These are phyloP conservation scores for Meghimatium bilineatum DNA, from an alignment of 2,888 invertebrate genomes.

Conservation along the genomic window DNA sequence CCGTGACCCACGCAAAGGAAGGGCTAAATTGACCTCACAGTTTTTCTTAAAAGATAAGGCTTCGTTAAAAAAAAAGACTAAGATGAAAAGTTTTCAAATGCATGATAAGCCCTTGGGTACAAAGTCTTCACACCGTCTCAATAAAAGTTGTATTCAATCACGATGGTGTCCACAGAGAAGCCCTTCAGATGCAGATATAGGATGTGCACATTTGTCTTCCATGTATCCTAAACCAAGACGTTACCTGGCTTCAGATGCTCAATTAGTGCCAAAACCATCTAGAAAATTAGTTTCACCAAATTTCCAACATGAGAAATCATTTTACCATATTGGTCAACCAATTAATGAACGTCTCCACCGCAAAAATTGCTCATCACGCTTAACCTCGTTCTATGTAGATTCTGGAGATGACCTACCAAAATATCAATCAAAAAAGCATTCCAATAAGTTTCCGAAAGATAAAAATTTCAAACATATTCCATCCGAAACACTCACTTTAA, in stretches of 20 bases:
- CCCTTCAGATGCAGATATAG: too few relatives aligned
- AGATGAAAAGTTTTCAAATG: background rate
- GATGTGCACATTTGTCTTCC: background rate
- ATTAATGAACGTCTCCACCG: background rate
- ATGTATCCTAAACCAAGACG: background rate
- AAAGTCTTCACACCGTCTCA: background rate
- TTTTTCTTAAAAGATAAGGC: background rate
- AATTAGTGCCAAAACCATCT: background rate
- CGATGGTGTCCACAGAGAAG: background rate
- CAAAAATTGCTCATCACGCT: background rate
- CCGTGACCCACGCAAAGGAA: background rate
- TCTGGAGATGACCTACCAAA: background rate
- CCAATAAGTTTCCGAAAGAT: background rate
- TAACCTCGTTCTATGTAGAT: background rate
- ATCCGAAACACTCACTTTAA: background rate
- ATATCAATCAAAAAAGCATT: background rate
- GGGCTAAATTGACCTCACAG: background rate
- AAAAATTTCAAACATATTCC: background rate
- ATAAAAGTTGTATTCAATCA: background rate
- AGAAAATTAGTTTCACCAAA: background rate
- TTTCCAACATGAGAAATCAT: background rate
- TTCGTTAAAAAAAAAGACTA: too few relatives aligned
- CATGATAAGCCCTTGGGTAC: background rate
- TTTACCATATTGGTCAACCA: background rate
- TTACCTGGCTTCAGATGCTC: background rate